Evolutionary conservation across 2,888 invertebrate genomes (phyloP).

Genomic region (Cataglyphis altisquamis): DNA sequence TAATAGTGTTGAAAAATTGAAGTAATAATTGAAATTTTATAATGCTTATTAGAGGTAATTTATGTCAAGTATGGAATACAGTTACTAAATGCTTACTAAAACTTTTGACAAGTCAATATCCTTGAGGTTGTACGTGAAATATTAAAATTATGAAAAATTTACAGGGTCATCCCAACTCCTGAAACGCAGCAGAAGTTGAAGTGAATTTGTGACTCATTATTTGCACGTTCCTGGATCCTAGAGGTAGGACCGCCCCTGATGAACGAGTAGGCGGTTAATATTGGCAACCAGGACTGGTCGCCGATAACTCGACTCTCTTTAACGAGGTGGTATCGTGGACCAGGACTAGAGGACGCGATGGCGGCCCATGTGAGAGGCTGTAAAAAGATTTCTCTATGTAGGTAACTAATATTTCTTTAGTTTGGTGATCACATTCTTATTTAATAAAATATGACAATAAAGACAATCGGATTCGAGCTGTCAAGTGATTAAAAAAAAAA

Average conservation of each 20-base stretch:
- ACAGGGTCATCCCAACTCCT: background rate
- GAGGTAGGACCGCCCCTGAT: constrained; percentile 83
- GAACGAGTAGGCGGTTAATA: constrained; percentile 81
- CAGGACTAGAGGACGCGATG: constrained; percentile 79
- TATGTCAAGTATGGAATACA: background rate
- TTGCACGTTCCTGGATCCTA: constrained; percentile 81
- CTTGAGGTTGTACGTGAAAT: background rate
- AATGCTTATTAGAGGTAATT: background rate
- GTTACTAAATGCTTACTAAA: background rate
- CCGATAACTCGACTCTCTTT: constrained; percentile 74
- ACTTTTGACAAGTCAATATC: background rate
- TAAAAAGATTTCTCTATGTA: constrained; percentile 26
- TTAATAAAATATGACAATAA: background rate
- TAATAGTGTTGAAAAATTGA: background rate
- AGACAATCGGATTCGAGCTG: background rate
- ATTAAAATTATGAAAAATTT: background rate
- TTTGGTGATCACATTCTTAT: background rate
- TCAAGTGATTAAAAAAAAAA: background rate
- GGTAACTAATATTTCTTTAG: constrained; percentile 18
- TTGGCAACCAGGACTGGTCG: constrained; percentile 75
- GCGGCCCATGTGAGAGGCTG: constrained; percentile 68
- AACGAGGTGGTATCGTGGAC: constrained; percentile 75
- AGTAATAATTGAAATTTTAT: background rate
- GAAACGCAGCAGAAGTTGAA: background rate
- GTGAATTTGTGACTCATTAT: constrained; percentile 56